Conservation (phyloP, 2,888 invertebrate genomes). For the Macropis europaea region DNA sequence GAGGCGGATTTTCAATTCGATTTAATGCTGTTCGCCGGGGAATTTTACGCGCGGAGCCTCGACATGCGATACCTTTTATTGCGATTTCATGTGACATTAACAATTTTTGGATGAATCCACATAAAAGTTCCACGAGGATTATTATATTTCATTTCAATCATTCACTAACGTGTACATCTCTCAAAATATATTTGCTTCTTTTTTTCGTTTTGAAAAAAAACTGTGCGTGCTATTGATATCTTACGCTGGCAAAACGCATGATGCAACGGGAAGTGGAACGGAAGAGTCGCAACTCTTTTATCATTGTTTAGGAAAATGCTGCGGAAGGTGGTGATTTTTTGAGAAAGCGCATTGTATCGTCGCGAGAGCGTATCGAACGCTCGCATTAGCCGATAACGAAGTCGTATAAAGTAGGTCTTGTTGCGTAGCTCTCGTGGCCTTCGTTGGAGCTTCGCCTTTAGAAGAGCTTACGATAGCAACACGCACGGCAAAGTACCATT, state of each 20-base stretch:
- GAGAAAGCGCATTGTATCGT: constrained; percentile 7
- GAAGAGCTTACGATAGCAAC: constrained; percentile 38
- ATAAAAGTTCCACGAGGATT: too few relatives aligned
- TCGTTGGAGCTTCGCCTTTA: constrained; percentile 61
- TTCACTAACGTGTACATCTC: too few relatives aligned
- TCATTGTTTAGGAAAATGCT: not conserved
- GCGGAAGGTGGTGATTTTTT: constrained; percentile 21
- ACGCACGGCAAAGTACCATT: constrained; percentile 23
- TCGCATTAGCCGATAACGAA: constrained; percentile 58
- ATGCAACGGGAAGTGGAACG: not conserved
- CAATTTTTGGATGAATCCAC: too few relatives aligned
- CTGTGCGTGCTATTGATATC: too few relatives aligned
- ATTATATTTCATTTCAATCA: too few relatives aligned
- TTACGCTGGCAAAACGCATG: too few relatives aligned
- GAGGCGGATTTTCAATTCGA: constrained; percentile 39
- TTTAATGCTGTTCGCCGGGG: constrained; percentile 20
- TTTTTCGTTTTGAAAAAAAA: too few relatives aligned
- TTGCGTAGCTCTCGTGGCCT: constrained; percentile 69
- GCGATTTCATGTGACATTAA: not conserved
- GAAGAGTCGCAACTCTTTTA: not conserved
- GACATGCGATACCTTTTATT: not conserved
- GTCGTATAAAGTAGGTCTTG: constrained; percentile 71
- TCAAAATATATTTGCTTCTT: too few relatives aligned
- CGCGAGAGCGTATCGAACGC: constrained; percentile 26
- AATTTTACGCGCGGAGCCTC: not conserved